These are phyloP conservation scores for Carassius gibelio DNA, from an alignment of 2,113 vertebrate species.

Conservation along the genomic window DNA sequence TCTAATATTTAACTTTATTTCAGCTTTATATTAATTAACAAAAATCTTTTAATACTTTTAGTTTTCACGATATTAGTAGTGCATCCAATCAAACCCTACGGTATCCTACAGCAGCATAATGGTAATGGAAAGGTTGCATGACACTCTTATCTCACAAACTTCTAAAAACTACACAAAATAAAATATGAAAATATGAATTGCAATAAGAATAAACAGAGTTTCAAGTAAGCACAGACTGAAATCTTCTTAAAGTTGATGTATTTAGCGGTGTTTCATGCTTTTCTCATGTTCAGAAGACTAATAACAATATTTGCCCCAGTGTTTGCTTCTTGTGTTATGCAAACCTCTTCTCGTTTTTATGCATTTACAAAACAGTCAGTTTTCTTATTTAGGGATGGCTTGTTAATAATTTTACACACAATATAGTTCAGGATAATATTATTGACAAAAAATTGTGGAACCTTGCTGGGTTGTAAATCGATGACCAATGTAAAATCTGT, in stretches of 20 bases:
- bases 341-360: neutral
- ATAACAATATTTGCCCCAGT: neutral
- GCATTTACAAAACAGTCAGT: neutral
- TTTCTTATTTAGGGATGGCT: neutral
- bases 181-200: neutral
- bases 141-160: neutral
- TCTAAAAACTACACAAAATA: neutral
- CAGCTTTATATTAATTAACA: neutral
- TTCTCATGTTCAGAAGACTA: neutral
- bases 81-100: neutral
- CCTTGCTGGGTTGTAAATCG: neutral
- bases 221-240: neutral
- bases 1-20: neutral
- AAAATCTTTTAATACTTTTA: no score
- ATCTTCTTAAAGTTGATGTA: neutral
- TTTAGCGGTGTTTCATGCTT: neutral
- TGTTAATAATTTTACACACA: neutral
- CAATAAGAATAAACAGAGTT: neutral
- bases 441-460: neutral
- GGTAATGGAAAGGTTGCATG: neutral
- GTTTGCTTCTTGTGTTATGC: neutral
- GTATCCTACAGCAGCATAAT: neutral
- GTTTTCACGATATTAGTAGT: neutral
- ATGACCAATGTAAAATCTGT: neutral
- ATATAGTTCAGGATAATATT: neutral